These are phyloP conservation scores for Alcis repandata DNA, from an alignment of 2,888 invertebrate genomes.

Conservation along the genomic window DNA sequence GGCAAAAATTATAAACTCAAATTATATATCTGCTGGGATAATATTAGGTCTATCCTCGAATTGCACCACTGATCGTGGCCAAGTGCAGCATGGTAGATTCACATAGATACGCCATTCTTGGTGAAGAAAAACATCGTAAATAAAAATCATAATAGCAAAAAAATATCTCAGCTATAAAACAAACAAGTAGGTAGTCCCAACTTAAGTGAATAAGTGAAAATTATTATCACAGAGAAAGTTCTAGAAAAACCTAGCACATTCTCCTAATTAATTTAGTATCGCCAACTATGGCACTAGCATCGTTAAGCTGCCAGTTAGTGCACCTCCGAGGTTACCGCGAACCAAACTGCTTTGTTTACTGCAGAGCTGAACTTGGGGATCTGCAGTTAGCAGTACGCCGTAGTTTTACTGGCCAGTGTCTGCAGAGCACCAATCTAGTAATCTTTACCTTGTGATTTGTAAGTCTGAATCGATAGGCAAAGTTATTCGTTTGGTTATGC, in stretches of 20 bases:
- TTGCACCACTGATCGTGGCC: too few species aligned
- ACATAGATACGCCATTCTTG: too few species aligned
- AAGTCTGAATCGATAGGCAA: too few species aligned
- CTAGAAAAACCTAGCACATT: slow-evolving; percentile 20
- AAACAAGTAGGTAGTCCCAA: background rate
- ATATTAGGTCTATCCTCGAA: too few species aligned
- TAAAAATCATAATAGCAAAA: background rate
- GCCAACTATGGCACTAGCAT: background rate
- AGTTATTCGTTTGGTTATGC: too few species aligned
- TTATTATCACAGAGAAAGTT: slow-evolving; percentile 8
- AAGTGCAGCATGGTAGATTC: too few species aligned
- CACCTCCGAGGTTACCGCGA: slow-evolving; percentile 6
- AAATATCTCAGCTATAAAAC: background rate
- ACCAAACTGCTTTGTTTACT: slow-evolving; percentile 17
- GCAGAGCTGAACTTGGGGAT: background rate
- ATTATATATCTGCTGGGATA: too few species aligned
- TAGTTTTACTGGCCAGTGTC: background rate
- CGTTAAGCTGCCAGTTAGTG: slow-evolving; percentile 7
- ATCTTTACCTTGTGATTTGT: too few species aligned
- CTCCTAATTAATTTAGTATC: slow-evolving; percentile 8
- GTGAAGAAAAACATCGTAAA: too few species aligned
- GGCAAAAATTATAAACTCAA: too few species aligned
- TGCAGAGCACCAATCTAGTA: background rate
- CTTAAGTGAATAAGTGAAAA: slow-evolving; percentile 11
- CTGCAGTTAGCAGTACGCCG: background rate